Percentiles rank a stretch among this genome's conserved stretches.
Conservation (phyloP, 2,888 invertebrate species). For the Drosophila percnosoma region DNA sequence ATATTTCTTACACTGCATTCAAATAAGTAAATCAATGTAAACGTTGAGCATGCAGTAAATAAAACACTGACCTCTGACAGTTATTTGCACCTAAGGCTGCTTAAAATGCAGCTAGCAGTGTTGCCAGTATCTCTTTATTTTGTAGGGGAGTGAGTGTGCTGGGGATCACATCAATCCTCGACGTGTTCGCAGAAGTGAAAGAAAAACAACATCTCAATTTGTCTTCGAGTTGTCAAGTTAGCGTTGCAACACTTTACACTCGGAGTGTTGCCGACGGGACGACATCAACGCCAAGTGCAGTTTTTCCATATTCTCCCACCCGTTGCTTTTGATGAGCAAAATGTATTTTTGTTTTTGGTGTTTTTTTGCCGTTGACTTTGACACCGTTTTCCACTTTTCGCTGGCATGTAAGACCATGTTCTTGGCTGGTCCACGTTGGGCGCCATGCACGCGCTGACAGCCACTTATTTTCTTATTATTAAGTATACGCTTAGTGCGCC, state of each 20-base stretch:
- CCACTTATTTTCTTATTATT: constrained; percentile 79
- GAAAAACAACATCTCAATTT: constrained; percentile 70
- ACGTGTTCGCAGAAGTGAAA: constrained; percentile 12
- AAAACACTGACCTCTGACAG: background rate
- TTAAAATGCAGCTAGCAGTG: constrained; percentile 11
- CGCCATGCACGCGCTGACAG: constrained; percentile 60
- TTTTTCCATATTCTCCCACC: background rate
- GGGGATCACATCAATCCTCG: constrained; percentile 31
- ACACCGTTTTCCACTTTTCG: constrained; percentile 76
- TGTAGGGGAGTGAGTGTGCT: background rate
- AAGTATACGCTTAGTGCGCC: constrained; percentile 73
- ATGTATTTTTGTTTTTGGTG: constrained; percentile 15
- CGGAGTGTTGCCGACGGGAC: constrained; percentile 41
- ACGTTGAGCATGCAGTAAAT: background rate
- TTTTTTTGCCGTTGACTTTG: constrained; percentile 63
- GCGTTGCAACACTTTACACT: constrained; percentile 60
- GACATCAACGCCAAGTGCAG: constrained; percentile 39
- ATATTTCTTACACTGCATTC: background rate
- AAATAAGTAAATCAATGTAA: constrained; percentile 1
- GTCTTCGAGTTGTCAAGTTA: constrained; percentile 74
- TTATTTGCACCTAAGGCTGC: constrained; percentile 14
- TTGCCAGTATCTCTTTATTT: background rate
- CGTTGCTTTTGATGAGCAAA: constrained; percentile 24
- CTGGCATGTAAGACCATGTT: constrained; percentile 48
- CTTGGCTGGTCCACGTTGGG: constrained; percentile 10